phyloP scores from a whole-genome alignment of 2,113 vertebrate genomes.

The Platysternon megacephalum region DNA sequence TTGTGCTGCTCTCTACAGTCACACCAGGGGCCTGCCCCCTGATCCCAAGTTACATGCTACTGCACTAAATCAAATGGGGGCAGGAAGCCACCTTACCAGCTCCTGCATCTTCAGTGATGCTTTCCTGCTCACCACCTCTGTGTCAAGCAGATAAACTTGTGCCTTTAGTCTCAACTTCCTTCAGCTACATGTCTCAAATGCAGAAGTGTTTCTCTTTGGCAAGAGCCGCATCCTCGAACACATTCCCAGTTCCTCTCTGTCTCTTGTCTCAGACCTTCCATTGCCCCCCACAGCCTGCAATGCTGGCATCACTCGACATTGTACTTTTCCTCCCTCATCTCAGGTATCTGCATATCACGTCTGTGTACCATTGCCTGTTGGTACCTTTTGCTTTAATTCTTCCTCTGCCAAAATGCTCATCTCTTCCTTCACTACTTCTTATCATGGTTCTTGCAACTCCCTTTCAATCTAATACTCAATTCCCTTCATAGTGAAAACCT shows the following conservation, averaged over 20 bases:
- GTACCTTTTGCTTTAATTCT: neutral
- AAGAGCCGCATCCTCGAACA: neutral
- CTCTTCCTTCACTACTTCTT: neutral
- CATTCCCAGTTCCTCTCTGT: rapidly evolving
- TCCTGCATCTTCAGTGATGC: neutral
- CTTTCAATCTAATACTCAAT: neutral
- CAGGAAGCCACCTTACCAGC: neutral
- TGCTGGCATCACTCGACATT: rapidly evolving
- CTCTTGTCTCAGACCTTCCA: neutral
- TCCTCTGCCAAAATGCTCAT: neutral
- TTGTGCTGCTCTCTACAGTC: neutral
- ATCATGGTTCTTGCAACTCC: neutral
- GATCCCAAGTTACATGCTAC: neutral
- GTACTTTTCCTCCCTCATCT: neutral
- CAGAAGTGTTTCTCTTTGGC: neutral
- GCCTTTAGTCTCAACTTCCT: neutral
- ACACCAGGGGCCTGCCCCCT: neutral
- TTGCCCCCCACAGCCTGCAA: neutral
- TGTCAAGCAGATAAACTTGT: neutral
- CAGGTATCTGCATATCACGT: neutral
- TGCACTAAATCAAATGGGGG: neutral
- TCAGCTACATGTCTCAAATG: neutral
- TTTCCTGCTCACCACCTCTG: neutral
- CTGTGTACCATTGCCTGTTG: neutral
- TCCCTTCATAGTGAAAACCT: neutral